phyloP scores from a whole-genome alignment of 2,797 vertebrate genomes.

The Malurus leucopterus region DNA sequence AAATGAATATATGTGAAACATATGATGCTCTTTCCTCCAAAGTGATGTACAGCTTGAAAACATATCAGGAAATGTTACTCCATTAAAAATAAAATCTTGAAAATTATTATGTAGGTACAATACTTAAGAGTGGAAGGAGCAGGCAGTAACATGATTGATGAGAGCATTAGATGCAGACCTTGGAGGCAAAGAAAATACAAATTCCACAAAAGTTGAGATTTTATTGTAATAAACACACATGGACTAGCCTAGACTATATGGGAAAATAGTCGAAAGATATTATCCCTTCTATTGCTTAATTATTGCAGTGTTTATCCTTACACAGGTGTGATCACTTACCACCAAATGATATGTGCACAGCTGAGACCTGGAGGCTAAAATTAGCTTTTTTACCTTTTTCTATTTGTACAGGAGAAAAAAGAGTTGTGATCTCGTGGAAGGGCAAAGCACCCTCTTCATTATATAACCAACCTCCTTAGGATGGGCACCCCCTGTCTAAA shows the following conservation, averaged over 20 bases:
- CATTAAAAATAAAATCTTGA: neutral
- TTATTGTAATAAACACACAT: neutral
- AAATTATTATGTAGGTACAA: neutral
- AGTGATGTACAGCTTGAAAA: neutral
- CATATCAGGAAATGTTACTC: neutral
- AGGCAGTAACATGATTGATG: neutral
- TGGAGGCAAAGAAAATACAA: neutral
- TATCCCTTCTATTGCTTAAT: neutral
- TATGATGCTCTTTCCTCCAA: neutral
- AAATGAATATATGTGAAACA: fast-evolving
- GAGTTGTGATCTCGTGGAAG: neutral
- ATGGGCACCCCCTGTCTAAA: fast-evolving
- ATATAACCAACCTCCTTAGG: neutral
- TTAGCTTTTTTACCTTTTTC: neutral
- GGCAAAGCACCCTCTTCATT: neutral
- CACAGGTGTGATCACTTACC: neutral
- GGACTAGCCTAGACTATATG: neutral
- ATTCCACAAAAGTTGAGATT: neutral
- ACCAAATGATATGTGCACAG: neutral
- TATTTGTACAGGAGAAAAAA: neutral
- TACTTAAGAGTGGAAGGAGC: neutral
- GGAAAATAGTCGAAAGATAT: neutral
- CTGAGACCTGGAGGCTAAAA: neutral
- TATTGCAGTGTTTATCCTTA: neutral
- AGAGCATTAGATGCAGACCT: neutral